Base-by-base conservation (phyloP, 2,797 vertebrate species). In the Scomberomorus guttatus region DNA sequence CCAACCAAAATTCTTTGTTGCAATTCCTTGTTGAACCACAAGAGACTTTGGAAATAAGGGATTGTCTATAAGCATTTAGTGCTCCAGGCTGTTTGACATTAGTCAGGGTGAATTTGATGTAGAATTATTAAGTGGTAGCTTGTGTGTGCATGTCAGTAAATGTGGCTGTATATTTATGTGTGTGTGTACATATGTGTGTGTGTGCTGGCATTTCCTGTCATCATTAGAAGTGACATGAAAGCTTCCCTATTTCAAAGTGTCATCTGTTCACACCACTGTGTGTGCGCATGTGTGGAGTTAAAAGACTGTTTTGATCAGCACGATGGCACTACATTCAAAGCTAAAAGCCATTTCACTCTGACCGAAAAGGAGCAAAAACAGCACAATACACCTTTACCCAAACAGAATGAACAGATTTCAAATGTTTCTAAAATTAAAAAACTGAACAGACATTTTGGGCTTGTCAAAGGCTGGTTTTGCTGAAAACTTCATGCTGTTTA, bases 211-310 rank as follows among this genome's bases (percentile, higher is more conserved):
- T 92, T 86, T 90, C 74, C 78, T 87, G 61, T 78, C 63, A 74
- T 88, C 83, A 84, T 87, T 86, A 90, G 60, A 86, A 84, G 80
- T 76, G 77, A 83, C 82, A 92, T 92, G 82, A 93, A 93, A 90
- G 88, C 81, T 71, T 66, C 24, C 63, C 52, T 55, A 83, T 89
- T 91, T 92, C 82, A 92, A 93, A 92, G 85, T 80, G 58, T 92
- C 87, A 83, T 89, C 89, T 91, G 90, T 77, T 85, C 83, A 59
- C 74, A n/a, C 75, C 69, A 77, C 71, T 77, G 72, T 75, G 81
- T 60, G 65, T 58, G 70, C 27, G 69, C 44, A 39, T 79, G 57
- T 79, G 83, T 74, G 63, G 59, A 81, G 66, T 89, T 87, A 67
- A 87, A 90, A 90, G 84, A 81, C 8, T 29, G 75, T 87, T 91